These are phyloP conservation scores for Zonitis immaculata DNA, from an alignment of 2,888 invertebrate species.

Conservation along the genomic window DNA sequence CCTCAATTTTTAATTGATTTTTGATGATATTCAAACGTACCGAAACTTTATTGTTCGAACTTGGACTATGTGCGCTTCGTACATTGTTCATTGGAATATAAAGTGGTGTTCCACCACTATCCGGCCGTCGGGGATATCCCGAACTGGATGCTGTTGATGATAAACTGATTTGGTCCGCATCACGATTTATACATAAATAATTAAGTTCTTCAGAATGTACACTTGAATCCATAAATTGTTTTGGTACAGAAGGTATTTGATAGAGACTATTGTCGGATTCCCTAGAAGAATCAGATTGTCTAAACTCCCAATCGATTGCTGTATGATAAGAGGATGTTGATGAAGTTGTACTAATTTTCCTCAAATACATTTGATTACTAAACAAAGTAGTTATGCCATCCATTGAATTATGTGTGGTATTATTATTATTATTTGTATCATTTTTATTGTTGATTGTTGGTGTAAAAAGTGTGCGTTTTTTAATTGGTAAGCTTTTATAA, in stretches of 20 bases:
- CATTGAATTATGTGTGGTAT: slow-evolving; percentile 30
- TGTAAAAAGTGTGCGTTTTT: slow-evolving; percentile 28
- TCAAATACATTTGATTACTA: slow-evolving; percentile 39
- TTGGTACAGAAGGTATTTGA: slow-evolving; percentile 54
- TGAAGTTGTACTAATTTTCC: slow-evolving; percentile 35
- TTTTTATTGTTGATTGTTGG: neutral
- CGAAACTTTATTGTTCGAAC: slow-evolving; percentile 59
- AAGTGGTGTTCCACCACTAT: slow-evolving; percentile 49
- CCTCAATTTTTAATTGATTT: too few species aligned
- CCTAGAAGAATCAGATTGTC: slow-evolving; percentile 46
- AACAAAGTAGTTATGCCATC: slow-evolving; percentile 47
- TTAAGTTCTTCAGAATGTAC: slow-evolving; percentile 55
- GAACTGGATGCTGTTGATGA: slow-evolving; percentile 59
- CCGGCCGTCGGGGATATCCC: slow-evolving; percentile 52
- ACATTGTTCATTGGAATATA: slow-evolving; percentile 59
- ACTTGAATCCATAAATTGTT: slow-evolving; percentile 55
- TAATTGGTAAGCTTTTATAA: slow-evolving; percentile 44
- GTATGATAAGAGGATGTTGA: slow-evolving; percentile 39
- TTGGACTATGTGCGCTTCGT: slow-evolving; percentile 53
- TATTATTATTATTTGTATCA: slow-evolving; percentile 14
- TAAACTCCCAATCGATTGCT: slow-evolving; percentile 39
- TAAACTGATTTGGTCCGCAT: slow-evolving; percentile 59
- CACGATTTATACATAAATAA: slow-evolving; percentile 50
- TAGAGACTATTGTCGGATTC: slow-evolving; percentile 57
- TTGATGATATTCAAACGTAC: too few species aligned